These are phyloP conservation scores for Gymnoscelis rufifasciata DNA, from an alignment of 2,888 invertebrate species.

Conservation along the genomic window DNA sequence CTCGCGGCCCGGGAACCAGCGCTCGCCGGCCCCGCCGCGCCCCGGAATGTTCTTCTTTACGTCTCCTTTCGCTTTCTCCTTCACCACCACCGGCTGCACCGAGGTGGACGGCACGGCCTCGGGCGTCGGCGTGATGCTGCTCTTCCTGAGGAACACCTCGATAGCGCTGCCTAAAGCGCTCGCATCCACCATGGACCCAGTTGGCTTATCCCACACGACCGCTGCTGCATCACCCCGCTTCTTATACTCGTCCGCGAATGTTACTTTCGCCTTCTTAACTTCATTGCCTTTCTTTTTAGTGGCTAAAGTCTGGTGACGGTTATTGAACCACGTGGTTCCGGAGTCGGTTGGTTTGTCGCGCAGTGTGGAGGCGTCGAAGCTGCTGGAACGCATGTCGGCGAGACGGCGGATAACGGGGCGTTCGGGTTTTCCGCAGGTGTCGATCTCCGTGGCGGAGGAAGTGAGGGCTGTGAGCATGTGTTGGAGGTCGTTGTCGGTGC, in stretches of 20 bases:
- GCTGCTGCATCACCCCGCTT: slow-evolving; percentile 79
- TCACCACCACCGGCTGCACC: slow-evolving; percentile 45
- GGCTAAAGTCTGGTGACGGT: slow-evolving; percentile 87
- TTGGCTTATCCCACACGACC: slow-evolving; percentile 86
- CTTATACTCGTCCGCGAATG: slow-evolving; percentile 81
- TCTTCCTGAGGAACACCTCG: slow-evolving; percentile 86
- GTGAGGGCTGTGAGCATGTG: slow-evolving; percentile 88
- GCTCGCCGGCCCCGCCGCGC: slow-evolving; percentile 55
- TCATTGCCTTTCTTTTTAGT: slow-evolving; percentile 79
- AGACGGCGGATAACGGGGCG: slow-evolving; percentile 74
- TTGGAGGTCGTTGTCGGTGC: slow-evolving; percentile 89
- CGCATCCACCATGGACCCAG: slow-evolving; percentile 88
- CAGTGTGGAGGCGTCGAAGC: slow-evolving; percentile 89
- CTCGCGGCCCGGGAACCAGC: slow-evolving; percentile 82
- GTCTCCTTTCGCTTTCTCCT: slow-evolving; percentile 54
- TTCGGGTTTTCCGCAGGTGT: slow-evolving; percentile 82
- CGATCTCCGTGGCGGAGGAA: slow-evolving; percentile 89
- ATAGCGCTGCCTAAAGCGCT: slow-evolving; percentile 90
- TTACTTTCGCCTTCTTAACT: slow-evolving; percentile 73
- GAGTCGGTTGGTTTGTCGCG: slow-evolving; percentile 65
- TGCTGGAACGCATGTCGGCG: slow-evolving; percentile 88
- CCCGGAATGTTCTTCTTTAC: slow-evolving; percentile 60
- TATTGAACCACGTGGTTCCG: slow-evolving; percentile 86
- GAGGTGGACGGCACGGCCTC: slow-evolving; percentile 43
- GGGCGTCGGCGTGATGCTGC: slow-evolving; percentile 66